These are phyloP conservation scores for Mesorhabditis sp. DNA, from an alignment of 2,888 invertebrate species.

Conservation along the genomic window DNA sequence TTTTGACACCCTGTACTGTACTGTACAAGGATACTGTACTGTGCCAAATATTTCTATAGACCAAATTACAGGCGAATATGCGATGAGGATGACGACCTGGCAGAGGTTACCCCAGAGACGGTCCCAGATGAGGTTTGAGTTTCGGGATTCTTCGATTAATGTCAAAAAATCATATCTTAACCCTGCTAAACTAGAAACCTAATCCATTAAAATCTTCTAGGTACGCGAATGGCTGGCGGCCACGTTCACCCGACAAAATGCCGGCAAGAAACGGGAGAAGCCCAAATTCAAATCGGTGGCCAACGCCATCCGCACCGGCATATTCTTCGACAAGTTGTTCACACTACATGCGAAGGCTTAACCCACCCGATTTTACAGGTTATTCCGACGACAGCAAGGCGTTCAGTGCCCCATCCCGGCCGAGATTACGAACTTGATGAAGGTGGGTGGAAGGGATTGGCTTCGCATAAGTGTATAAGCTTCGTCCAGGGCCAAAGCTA, in stretches of 20 bases:
- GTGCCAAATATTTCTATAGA: not conserved
- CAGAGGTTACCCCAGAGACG: conserved; percentile 91
- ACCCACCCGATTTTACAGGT: conserved; percentile 27
- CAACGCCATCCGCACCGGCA: conserved; percentile 89
- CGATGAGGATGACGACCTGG: conserved; percentile 84
- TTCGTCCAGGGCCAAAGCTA: not conserved
- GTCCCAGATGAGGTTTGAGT: conserved; percentile 77
- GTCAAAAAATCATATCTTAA: too few species aligned
- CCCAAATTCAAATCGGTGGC: conserved; percentile 83
- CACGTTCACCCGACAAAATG: conserved; percentile 81
- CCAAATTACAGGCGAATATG: conserved; percentile 52
- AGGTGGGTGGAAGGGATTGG: conserved; percentile 17
- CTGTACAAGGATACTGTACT: too few species aligned
- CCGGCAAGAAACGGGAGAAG: conserved; percentile 70
- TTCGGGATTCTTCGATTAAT: not conserved
- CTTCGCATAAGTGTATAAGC: not conserved
- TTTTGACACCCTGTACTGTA: too few species aligned
- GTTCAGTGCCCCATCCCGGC: conserved; percentile 55
- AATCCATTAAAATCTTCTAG: conserved; percentile 8
- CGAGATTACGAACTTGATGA: conserved; percentile 41
- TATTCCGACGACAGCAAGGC: conserved; percentile 53
- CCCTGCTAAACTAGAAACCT: not conserved
- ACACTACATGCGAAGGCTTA: conserved; percentile 9
- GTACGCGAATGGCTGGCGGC: conserved; percentile 94
- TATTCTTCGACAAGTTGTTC: conserved; percentile 75